Percentiles rank a stretch among this genome's conserved stretches.
Conservation (phyloP, 2,113 vertebrate genomes). For the Rhinolophus sinicus region DNA sequence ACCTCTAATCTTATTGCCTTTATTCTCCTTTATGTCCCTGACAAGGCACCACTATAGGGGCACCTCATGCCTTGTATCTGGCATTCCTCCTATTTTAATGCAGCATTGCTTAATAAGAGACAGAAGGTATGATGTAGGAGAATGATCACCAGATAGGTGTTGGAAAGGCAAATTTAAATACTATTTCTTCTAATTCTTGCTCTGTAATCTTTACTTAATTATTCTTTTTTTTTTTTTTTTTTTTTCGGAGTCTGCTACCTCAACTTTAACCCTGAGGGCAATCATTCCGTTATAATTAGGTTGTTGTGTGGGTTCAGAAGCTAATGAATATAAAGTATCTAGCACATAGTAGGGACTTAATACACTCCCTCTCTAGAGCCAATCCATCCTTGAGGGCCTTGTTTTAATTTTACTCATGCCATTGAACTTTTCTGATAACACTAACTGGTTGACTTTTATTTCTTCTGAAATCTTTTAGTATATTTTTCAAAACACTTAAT, state of each 20-base stretch:
- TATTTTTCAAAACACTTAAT: neutral
- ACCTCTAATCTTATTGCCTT: neutral
- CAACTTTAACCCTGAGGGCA: neutral
- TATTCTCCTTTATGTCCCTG: neutral
- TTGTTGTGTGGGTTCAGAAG: neutral
- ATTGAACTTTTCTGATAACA: neutral
- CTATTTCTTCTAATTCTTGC: neutral
- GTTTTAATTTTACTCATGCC: neutral
- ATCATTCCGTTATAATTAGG: neutral
- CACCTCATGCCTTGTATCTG: neutral
- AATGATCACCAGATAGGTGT: neutral
- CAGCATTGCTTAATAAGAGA: neutral
- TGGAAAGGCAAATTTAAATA: neutral
- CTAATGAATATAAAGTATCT: neutral
- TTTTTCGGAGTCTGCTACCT: neutral
- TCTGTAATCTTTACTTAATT: neutral
- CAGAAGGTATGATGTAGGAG: neutral
- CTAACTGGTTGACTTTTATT: neutral
- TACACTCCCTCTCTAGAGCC: neutral
- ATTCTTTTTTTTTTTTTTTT: neutral
- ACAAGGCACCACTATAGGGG: neutral
- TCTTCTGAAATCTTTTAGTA: neutral
- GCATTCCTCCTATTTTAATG: neutral
- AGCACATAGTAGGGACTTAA: neutral
- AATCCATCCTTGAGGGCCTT: accelerated